These are phyloP conservation scores for Neodontobutis hainanensis DNA, from an alignment of 2,113 vertebrate species.

Conservation along the genomic window DNA sequence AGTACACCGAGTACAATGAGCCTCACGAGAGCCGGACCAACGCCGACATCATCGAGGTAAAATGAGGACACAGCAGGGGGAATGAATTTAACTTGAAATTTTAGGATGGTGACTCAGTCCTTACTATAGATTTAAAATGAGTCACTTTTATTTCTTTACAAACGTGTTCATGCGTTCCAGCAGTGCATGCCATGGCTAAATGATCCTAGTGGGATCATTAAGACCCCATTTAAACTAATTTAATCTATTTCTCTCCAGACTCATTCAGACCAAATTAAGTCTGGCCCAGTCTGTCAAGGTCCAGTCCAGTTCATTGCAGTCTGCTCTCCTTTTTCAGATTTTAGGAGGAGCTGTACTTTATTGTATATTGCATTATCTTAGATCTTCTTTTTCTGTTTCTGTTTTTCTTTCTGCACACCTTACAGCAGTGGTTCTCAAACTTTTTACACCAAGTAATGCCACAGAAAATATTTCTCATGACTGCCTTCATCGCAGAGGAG, in stretches of 20 bases:
- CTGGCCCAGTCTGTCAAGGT: constrained; percentile 23
- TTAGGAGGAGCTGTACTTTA: background rate
- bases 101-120: background rate
- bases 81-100: background rate
- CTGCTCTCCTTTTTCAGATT: background rate
- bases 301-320: constrained; percentile 4
- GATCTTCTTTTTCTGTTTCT: too few relatives aligned
- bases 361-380: background rate
- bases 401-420: too few relatives aligned
- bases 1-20: constrained; percentile 77
- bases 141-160: too few relatives aligned
- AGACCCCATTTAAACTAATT: constrained; percentile 31
- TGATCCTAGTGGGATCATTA: constrained; percentile 16
- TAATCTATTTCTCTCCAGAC: constrained; percentile 28
- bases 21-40: constrained; percentile 77
- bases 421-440: too few relatives aligned
- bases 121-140: too few relatives aligned
- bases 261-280: constrained; percentile 39
- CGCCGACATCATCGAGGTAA: constrained; percentile 77
- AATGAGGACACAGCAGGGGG: constrained; percentile 17
- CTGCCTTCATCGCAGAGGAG: too few relatives aligned
- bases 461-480: too few relatives aligned
- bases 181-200: background rate
- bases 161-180: background rate
- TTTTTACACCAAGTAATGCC: too few relatives aligned